Conservation (phyloP, 2,113 vertebrate genomes). For the Narcine bancroftii region DNA sequence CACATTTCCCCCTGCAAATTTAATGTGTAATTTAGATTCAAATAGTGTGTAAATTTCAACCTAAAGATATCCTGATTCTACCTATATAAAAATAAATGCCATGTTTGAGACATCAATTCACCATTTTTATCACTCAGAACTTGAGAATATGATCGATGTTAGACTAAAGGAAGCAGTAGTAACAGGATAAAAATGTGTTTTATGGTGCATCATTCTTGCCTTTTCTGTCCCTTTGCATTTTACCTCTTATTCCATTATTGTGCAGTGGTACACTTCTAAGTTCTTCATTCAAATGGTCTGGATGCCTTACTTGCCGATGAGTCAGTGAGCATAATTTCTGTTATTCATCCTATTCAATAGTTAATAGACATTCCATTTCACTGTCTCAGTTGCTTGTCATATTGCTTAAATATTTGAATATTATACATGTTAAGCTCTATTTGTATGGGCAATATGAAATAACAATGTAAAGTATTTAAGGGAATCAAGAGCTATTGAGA, state of each 20-base stretch:
- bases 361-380: background rate
- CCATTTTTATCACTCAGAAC: background rate
- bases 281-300: background rate
- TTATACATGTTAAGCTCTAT: background rate
- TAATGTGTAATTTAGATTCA: background rate
- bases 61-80: background rate
- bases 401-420: conserved; percentile 18
- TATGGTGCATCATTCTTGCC: background rate
- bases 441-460: background rate
- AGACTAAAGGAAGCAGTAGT: background rate
- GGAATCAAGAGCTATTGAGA: background rate
- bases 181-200: background rate
- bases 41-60: background rate
- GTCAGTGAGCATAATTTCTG: background rate
- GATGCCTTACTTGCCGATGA: background rate
- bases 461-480: background rate
- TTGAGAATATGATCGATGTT: background rate
- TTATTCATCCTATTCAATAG: background rate
- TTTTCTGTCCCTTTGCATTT: background rate
- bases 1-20: too few species aligned
- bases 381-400: background rate
- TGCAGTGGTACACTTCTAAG: background rate
- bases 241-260: background rate
- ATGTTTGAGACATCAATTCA: background rate
- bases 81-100: background rate